A percentile compares a stretch with the other conserved stretches of the same genome.
These are phyloP conservation scores for Apocrypta bakeri DNA, from an alignment of 1,140 invertebrate species.

Conservation along the genomic window DNA sequence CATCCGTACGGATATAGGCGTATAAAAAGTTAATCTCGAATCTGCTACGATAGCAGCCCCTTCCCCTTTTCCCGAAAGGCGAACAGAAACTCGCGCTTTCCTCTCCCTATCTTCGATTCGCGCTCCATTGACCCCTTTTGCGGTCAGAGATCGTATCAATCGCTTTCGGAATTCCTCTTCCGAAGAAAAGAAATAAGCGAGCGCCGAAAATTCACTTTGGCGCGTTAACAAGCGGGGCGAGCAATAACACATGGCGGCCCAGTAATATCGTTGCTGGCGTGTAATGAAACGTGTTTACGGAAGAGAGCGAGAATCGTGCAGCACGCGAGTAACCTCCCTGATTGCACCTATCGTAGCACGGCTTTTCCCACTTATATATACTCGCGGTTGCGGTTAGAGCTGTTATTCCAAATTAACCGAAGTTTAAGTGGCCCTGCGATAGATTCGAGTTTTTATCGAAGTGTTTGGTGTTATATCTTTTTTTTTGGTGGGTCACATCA, in stretches of 20 bases:
- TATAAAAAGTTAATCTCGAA: background rate
- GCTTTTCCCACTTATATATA: background rate
- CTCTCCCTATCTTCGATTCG: too few relatives aligned
- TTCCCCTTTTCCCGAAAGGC: too few relatives aligned
- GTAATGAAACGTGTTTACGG: slow-evolving; percentile 40
- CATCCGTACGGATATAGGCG: background rate
- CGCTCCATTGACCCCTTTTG: background rate
- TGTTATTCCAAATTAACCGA: slow-evolving; percentile 27
- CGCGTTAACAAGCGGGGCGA: background rate
- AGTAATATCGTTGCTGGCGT: background rate
- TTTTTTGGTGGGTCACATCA: background rate
- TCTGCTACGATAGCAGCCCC: background rate
- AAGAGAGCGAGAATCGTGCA: background rate
- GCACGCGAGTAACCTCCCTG: background rate
- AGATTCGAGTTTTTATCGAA: background rate
- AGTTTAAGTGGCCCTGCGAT: slow-evolving; percentile 3
- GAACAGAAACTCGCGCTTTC: background rate
- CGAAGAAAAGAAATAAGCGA: background rate
- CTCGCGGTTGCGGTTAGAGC: background rate
- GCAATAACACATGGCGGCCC: slow-evolving; percentile 7
- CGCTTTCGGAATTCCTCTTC: background rate
- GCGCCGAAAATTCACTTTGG: background rate
- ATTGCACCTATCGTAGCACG: slow-evolving; percentile 19
- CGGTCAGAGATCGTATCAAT: background rate
- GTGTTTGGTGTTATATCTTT: background rate